phyloP scores from a whole-genome alignment of 2,797 vertebrate species.

The Hippopotamyrus pictus region DNA sequence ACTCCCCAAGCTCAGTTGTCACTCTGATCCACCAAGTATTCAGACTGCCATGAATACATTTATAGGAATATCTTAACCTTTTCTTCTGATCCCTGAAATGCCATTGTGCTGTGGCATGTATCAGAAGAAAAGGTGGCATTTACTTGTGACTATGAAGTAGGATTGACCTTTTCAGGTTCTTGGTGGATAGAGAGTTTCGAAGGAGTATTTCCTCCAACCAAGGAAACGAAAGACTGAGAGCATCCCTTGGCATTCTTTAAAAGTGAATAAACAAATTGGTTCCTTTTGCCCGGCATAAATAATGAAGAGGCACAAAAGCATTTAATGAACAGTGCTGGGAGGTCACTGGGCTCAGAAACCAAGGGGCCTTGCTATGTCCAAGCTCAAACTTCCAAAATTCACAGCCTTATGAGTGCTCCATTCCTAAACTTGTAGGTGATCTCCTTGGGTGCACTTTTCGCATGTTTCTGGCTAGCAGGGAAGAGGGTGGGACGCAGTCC shows the following conservation, averaged over 20 bases:
- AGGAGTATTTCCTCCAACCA: constrained; percentile 24
- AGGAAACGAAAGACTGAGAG: background rate
- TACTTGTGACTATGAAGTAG: constrained; percentile 60
- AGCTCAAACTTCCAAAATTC: background rate
- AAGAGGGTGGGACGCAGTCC: background rate
- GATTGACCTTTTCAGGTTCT: constrained; percentile 65
- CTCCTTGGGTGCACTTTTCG: background rate
- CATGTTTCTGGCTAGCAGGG: background rate
- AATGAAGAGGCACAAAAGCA: constrained; percentile 23
- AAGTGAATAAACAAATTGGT: constrained; percentile 20
- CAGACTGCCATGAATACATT: constrained; percentile 56
- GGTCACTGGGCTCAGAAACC: background rate
- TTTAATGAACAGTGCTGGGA: background rate
- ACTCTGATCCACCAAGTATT: constrained; percentile 19
- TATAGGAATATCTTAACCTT: constrained; percentile 86
- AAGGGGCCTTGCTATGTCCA: background rate
- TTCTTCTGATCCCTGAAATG: constrained; percentile 79
- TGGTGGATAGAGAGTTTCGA: constrained; percentile 37
- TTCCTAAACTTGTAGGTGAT: background rate
- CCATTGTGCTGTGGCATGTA: constrained; percentile 75
- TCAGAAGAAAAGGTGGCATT: constrained; percentile 74
- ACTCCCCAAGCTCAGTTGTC: constrained; percentile 15
- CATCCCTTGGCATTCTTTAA: constrained; percentile 12
- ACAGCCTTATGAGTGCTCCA: background rate
- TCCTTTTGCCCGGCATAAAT: constrained; percentile 24